phyloP scores from a whole-genome alignment of 2,888 invertebrate genomes.

The Mamestra brassicae region DNA sequence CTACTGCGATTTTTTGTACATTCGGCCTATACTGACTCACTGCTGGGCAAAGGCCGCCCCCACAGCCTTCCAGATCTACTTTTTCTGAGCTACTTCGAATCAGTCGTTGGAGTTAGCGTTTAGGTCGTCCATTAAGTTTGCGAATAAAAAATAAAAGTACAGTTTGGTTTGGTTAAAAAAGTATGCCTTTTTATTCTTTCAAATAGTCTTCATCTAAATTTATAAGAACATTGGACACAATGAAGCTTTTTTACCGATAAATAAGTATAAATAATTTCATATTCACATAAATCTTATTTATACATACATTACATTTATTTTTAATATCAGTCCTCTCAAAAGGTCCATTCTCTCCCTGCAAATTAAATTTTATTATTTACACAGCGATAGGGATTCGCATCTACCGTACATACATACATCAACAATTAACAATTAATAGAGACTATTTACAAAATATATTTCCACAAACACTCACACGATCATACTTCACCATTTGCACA shows the following conservation, averaged over 20 bases:
- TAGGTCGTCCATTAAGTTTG: no score
- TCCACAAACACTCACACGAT: slow-evolving; percentile 80
- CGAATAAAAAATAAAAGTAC: slow-evolving; percentile 73
- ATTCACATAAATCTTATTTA: slow-evolving; percentile 91
- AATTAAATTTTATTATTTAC: slow-evolving; percentile 90
- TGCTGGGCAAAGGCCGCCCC: no score
- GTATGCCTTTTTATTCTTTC: slow-evolving; percentile 91
- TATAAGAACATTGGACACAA: slow-evolving; percentile 91
- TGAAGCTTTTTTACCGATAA: slow-evolving; percentile 91
- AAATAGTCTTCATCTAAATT: slow-evolving; percentile 91
- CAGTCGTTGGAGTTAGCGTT: no score
- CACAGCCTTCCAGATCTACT: background rate
- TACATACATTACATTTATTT: slow-evolving; percentile 91
- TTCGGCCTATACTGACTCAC: no score
- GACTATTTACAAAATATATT: slow-evolving; percentile 91
- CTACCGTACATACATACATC: slow-evolving; percentile 91
- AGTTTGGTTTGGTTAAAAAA: slow-evolving; percentile 89
- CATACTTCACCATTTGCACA: slow-evolving; percentile 84
- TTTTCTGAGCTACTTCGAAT: no score
- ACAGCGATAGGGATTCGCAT: slow-evolving; percentile 90
- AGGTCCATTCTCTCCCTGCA: slow-evolving; percentile 91
- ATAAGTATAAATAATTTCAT: slow-evolving; percentile 91
- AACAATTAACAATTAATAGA: slow-evolving; percentile 91
- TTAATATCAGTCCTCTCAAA: slow-evolving; percentile 91
- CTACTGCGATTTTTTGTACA: no score